These are phyloP conservation scores for Venusia cambrica DNA, from an alignment of 2,888 invertebrate species.

Conservation along the genomic window DNA sequence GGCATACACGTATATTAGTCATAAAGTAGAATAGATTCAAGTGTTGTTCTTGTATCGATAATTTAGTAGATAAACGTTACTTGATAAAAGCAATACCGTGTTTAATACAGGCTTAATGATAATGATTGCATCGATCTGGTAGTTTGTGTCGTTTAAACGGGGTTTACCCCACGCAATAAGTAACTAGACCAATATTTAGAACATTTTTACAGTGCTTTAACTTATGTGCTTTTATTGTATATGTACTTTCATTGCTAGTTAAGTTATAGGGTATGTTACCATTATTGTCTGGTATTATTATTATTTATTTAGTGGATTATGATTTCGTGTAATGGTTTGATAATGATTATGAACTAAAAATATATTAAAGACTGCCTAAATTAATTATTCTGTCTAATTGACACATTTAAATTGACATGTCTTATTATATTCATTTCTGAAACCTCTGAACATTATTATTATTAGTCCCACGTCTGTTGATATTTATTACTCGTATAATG, in stretches of 20 bases:
- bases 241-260: constrained; percentile 59
- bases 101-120: constrained; percentile 43
- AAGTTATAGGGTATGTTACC: constrained; percentile 72
- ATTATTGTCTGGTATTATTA: constrained; percentile 70
- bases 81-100: constrained; percentile 32
- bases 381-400: constrained; percentile 72
- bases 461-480: constrained; percentile 41
- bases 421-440: constrained; percentile 33
- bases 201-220: constrained; percentile 75
- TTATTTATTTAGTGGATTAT: constrained; percentile 69
- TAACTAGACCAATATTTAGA: constrained; percentile 79
- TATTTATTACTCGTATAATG: constrained; percentile 33
- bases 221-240: constrained; percentile 70
- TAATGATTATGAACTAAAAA: constrained; percentile 66
- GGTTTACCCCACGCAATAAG: constrained; percentile 66
- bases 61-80: constrained; percentile 19
- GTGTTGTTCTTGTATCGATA: constrained; percentile 25
- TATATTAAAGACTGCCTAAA: constrained; percentile 79
- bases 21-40: constrained; percentile 30
- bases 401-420: too few relatives aligned
- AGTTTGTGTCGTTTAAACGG: constrained; percentile 48
- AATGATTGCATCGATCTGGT: constrained; percentile 58
- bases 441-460: constrained; percentile 34
- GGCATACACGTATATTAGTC: constrained; percentile 21
- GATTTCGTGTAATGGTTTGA: constrained; percentile 60